Evolutionary conservation across 2,888 invertebrate genomes (phyloP).

Genomic region (Sphinx pinastri): DNA sequence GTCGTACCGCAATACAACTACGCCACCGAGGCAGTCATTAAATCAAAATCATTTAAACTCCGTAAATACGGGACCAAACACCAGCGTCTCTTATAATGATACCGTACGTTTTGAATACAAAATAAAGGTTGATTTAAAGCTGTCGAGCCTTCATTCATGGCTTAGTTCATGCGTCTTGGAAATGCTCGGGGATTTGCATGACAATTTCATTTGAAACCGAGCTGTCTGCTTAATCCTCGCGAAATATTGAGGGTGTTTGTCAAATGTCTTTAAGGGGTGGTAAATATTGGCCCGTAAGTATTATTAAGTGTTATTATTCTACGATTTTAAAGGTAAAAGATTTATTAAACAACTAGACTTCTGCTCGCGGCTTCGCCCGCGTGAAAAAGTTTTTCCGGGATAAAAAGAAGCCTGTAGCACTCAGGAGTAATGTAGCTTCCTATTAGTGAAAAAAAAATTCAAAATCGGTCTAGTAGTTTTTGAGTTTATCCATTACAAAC

Average conservation of each 20-base stretch:
- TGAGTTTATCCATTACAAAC: too few relatives aligned
- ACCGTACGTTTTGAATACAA: conserved; percentile 43
- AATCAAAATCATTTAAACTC: conserved; percentile 11
- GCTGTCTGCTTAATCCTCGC: conserved; percentile 36
- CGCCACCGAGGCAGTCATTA: too few relatives aligned
- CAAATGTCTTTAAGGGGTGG: conserved; percentile 4
- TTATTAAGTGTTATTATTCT: too few relatives aligned
- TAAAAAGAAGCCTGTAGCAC: too few relatives aligned
- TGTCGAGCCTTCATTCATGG: conserved; percentile 40
- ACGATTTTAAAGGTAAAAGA: too few relatives aligned
- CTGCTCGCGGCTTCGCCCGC: too few relatives aligned
- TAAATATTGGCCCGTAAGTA: neutral
- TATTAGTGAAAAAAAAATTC: too few relatives aligned
- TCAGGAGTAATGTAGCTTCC: too few relatives aligned
- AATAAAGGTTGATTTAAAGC: conserved; percentile 48
- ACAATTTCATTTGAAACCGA: conserved; percentile 50
- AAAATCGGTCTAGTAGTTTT: too few relatives aligned
- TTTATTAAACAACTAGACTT: too few relatives aligned
- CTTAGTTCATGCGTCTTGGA: conserved; percentile 48
- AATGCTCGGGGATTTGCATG: conserved; percentile 53
- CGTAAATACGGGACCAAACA: conserved; percentile 4
- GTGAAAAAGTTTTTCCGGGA: too few relatives aligned
- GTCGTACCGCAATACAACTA: too few relatives aligned
- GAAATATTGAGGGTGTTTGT: conserved; percentile 28
- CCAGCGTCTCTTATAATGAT: conserved; percentile 34